These are phyloP conservation scores for Grammomys surdaster DNA, from an alignment of 2,113 vertebrate species.

Conservation along the genomic window DNA sequence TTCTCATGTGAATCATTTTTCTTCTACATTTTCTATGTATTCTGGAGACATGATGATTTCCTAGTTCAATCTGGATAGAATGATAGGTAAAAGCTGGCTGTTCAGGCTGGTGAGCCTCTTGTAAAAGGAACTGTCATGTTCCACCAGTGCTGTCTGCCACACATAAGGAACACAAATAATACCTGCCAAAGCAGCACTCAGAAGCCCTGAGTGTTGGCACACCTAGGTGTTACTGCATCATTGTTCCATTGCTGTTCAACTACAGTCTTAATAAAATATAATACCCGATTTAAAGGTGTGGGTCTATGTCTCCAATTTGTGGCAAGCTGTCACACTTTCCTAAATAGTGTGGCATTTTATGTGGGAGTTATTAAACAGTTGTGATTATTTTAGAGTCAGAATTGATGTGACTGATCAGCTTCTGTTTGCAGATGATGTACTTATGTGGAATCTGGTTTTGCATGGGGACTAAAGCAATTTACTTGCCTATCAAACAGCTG, in stretches of 20 bases:
- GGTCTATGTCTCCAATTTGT: neutral
- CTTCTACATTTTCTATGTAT: neutral
- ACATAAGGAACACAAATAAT: neutral
- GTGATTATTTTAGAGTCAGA: constrained; percentile 39
- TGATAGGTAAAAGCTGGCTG: neutral
- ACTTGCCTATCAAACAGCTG: neutral
- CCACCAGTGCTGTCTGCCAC: neutral
- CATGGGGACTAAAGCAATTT: neutral
- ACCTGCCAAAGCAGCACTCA: neutral
- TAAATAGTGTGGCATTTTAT: neutral
- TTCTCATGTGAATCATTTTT: constrained; percentile 11
- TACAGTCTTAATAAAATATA: constrained; percentile 15
- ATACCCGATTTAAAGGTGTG: constrained; percentile 15
- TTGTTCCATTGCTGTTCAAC: neutral
- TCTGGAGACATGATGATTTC: neutral
- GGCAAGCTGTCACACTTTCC: constrained; percentile 42
- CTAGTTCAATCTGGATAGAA: constrained; percentile 8
- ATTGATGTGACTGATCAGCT: neutral
- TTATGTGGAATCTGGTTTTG: neutral
- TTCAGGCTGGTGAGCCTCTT: neutral
- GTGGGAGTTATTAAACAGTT: constrained; percentile 18
- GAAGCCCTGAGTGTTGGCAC: neutral
- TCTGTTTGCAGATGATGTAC: neutral
- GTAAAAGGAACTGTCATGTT: neutral
- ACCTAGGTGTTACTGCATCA: neutral